Evolutionary conservation across 2,888 invertebrate species (phyloP).

Genomic region (Melinaea menophilus): DNA sequence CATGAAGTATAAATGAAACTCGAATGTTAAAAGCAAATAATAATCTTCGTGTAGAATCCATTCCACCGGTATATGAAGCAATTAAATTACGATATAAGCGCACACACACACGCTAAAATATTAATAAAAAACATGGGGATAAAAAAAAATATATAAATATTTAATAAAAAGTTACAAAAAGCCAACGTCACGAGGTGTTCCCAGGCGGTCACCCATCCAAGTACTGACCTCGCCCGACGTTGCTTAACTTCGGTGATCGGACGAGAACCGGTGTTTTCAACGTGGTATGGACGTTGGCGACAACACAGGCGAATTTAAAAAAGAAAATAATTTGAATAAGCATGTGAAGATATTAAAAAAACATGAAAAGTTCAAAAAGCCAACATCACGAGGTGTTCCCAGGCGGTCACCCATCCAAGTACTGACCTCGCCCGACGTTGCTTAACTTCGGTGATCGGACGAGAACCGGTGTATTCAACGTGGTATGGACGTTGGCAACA

Average conservation of each 20-base stretch:
- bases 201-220: slow-evolving; percentile 66
- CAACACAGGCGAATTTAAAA: background rate
- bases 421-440: slow-evolving; percentile 55
- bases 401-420: slow-evolving; percentile 61
- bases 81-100: too few relatives aligned
- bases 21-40: too few relatives aligned
- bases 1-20: too few relatives aligned
- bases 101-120: too few relatives aligned
- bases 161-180: slow-evolving; percentile 13
- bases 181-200: slow-evolving; percentile 34
- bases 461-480: slow-evolving; percentile 58
- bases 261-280: slow-evolving; percentile 73
- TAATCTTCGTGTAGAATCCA: too few relatives aligned
- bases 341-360: too few relatives aligned
- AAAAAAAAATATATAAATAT: too few relatives aligned
- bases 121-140: too few relatives aligned
- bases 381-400: slow-evolving; percentile 55
- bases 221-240: slow-evolving; percentile 73
- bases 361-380: slow-evolving; percentile 38
- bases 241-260: slow-evolving; percentile 75
- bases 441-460: slow-evolving; percentile 72
- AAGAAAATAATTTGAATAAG: background rate
- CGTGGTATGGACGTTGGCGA: slow-evolving; percentile 63
- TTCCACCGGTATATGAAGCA: too few relatives aligned
- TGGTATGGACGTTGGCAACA: too few relatives aligned